Evolutionary conservation across 2,113 vertebrate genomes (phyloP).

Genomic region (Columbina picui): DNA sequence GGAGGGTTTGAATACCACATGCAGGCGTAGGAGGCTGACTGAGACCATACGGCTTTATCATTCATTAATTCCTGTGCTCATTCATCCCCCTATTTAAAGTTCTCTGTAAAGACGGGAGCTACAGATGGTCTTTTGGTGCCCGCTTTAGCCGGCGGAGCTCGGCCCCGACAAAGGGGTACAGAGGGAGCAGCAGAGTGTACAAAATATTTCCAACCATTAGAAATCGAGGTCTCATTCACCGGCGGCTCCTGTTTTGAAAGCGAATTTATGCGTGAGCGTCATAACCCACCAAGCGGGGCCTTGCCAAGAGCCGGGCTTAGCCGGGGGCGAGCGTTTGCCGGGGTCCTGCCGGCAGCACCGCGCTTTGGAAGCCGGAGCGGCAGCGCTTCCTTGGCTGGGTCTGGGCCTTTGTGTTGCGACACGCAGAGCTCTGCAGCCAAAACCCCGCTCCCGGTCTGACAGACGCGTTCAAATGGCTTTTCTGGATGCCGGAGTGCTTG

Average conservation of each 20-base stretch:
- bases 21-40: slow-evolving; percentile 55
- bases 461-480: too few relatives aligned
- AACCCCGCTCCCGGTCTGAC: not conserved
- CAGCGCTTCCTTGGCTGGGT: not conserved
- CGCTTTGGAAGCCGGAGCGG: fast-evolving
- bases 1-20: slow-evolving; percentile 61
- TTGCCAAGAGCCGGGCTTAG: not conserved
- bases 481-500: fast-evolving
- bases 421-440: not conserved
- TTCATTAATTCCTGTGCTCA: slow-evolving; percentile 75
- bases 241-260: slow-evolving; percentile 1
- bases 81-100: slow-evolving; percentile 77
- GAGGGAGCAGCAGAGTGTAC: slow-evolving; percentile 64
- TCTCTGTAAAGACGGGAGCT: slow-evolving; percentile 70
- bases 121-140: slow-evolving; percentile 77
- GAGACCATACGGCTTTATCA: slow-evolving; percentile 72
- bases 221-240: slow-evolving; percentile 44
- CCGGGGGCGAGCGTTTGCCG: not conserved
- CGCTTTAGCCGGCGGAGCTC: slow-evolving; percentile 59
- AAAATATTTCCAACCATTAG: slow-evolving; percentile 63
- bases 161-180: slow-evolving; percentile 66
- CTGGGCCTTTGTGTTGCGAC: not conserved
- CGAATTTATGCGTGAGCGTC: not conserved
- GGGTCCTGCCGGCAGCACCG: fast-evolving
- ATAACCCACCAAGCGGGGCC: not conserved